A percentile compares a stretch with the other conserved stretches of the same genome.
Conservation (phyloP, 2,888 invertebrate genomes). For the Tenthredo distinguenda region DNA sequence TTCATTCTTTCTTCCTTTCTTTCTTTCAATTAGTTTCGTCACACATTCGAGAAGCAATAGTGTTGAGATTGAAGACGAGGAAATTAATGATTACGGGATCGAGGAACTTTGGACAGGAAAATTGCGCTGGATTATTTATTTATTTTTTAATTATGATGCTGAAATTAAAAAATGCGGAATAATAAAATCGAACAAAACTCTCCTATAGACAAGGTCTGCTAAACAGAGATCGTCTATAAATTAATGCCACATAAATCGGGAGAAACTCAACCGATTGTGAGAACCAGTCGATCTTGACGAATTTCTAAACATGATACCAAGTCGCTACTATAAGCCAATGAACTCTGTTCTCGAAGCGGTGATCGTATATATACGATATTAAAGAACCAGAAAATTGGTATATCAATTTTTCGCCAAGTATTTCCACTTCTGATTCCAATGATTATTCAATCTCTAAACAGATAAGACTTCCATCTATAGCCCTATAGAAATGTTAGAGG, state of each 20-base stretch:
- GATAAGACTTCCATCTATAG: constrained; percentile 19
- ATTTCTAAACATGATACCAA: constrained; percentile 38
- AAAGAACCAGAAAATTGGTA: neutral
- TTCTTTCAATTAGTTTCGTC: constrained; percentile 37
- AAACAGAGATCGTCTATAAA: constrained; percentile 3
- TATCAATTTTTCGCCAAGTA: neutral
- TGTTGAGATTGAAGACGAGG: neutral
- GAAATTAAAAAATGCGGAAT: neutral
- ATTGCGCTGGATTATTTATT: neutral
- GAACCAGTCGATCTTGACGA: constrained; percentile 40
- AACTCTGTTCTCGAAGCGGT: neutral
- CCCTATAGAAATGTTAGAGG: constrained; percentile 42
- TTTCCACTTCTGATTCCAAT: neutral
- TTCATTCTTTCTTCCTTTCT: constrained; percentile 20
- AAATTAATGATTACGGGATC: neutral
- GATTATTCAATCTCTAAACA: neutral
- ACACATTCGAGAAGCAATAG: neutral
- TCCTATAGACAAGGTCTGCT: constrained; percentile 13
- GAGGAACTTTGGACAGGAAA: neutral
- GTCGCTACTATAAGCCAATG: neutral
- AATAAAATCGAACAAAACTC: neutral
- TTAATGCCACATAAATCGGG: neutral
- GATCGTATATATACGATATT: neutral
- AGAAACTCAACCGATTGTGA: constrained; percentile 35
- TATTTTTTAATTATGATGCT: neutral